Evolutionary conservation across 2,888 invertebrate species (phyloP).

Genomic region (Caenorhabditis doughertyi): DNA sequence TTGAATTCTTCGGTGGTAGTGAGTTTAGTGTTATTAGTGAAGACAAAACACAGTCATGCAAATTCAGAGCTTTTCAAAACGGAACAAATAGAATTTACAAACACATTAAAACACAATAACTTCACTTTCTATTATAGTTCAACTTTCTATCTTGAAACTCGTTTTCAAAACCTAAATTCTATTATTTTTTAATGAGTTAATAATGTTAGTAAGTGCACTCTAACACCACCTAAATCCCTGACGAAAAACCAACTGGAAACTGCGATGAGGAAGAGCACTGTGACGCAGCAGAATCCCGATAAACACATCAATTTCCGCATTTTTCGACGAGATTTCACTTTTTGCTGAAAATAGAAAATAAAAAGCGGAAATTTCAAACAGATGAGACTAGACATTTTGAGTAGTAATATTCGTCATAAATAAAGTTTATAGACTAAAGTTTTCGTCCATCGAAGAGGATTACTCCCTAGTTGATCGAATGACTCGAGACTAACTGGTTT

Average conservation of each 20-base stretch:
- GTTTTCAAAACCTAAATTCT: too few species aligned
- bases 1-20: background rate
- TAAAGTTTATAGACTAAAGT: background rate
- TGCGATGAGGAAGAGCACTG: constrained; percentile 48
- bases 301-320: constrained; percentile 54
- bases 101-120: too few species aligned
- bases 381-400: constrained; percentile 7
- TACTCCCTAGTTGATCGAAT: constrained; percentile 8
- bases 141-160: too few species aligned
- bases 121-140: too few species aligned
- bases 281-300: constrained; percentile 22
- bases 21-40: constrained; percentile 18
- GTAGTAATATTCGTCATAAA: constrained; percentile 5
- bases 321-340: constrained; percentile 51
- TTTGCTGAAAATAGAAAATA: constrained; percentile 33
- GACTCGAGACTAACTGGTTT: constrained; percentile 1
- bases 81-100: too few species aligned
- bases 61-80: background rate
- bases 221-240: constrained; percentile 54
- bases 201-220: constrained; percentile 29
- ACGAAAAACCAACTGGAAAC: constrained; percentile 63
- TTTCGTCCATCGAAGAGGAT: constrained; percentile 5
- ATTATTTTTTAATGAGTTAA: background rate
- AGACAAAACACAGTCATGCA: background rate
- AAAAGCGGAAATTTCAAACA: background rate